Conservation (phyloP, 2,888 invertebrate species). For the Lacanobia wlatinum region DNA sequence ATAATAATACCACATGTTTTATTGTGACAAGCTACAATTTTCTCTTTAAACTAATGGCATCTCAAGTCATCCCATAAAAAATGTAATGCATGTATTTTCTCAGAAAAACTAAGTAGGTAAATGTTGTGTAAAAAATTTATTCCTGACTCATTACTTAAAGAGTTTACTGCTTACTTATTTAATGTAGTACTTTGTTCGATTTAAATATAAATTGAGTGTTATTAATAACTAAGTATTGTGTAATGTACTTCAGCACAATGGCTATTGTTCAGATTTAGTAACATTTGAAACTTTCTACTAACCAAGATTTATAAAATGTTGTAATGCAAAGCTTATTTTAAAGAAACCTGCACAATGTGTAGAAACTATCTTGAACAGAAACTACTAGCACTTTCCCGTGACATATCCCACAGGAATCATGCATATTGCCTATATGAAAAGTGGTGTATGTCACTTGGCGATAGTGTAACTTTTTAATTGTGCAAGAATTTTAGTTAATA, state of each 20-base stretch:
- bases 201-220: not conserved
- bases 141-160: not conserved
- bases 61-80: not conserved
- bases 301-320: not conserved
- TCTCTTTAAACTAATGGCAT: not conserved
- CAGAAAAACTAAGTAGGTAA: no score
- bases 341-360: not conserved
- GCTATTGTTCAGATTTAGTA: constrained; percentile 16
- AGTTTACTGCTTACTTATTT: not conserved
- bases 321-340: not conserved
- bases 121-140: no score
- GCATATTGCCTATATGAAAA: not conserved
- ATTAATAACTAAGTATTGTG: constrained; percentile 7
- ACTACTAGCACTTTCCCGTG: not conserved
- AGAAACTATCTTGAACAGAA: not conserved
- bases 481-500: not conserved
- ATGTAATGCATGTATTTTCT: no score
- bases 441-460: not conserved
- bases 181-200: not conserved
- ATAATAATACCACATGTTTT: constrained; percentile 1
- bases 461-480: not conserved
- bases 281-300: constrained; percentile 6
- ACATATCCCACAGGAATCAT: not conserved
- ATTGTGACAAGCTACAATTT: not conserved
- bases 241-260: constrained; percentile 10